Evolutionary conservation across 2,888 invertebrate genomes (phyloP), one percentile per base, ranked within the genome.

Genomic region (Ctena decussata): DNA sequence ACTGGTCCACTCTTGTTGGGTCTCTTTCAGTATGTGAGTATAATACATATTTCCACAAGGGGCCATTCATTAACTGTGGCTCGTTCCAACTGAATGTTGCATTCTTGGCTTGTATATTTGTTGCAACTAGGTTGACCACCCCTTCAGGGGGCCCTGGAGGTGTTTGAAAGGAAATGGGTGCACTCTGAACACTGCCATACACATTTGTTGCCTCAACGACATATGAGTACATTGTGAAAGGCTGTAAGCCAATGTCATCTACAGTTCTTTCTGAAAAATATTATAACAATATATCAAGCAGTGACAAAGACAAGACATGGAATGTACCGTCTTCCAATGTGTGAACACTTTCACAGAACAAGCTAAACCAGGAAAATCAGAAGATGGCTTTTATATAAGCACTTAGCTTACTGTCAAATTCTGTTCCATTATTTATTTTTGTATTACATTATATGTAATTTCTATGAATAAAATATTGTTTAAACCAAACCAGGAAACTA

Each of bases 191-290:
- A 46, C 89, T 90, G 3, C 95, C 95, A 73, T 89, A 88, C 8
- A 88, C 91, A 87, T 96, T 96, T 12, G 84, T 80, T 1, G 94
- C 94, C 77, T 94, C 93, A 35, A 96, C 86, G 6, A 90, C 82
- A 85, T 95, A 96, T 8, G 91, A 87, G 89, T 96, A 96, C 39
- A 89, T 85, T 2, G 95, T 95, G 90, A 90, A 95, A 0, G 96
- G 93, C 30, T 80, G 77, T 21, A 96, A 89, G 24, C 86, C 91
- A 6, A 89, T 92, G 88, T 95, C 95, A 24, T 87, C 85, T 72
- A 89, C 93, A 24, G 87, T 87, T 57, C 85, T 82, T 35, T 78
- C 94, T 94, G 90, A 49, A 91, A 92, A 18, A 71, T 35, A 83
- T 85, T 85, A 94, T n/a, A n/a, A n/a, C n/a, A n/a, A n/a, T n/a